Evolutionary conservation across 1,140 invertebrate species (phyloP), one percentile per base, ranked within the genome.

Genomic region (Halyomorpha halys): DNA sequence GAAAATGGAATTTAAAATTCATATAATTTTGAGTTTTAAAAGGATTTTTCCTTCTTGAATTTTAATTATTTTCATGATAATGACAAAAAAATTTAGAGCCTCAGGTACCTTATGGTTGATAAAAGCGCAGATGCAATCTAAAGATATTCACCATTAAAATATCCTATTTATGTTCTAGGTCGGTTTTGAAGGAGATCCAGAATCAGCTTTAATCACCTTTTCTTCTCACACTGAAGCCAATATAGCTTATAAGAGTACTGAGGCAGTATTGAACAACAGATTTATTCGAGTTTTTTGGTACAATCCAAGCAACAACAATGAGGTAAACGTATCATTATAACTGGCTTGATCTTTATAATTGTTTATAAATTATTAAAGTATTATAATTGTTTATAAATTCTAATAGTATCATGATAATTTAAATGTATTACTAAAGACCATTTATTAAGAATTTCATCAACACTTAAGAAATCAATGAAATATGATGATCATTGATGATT

Each of bases 181-280:
- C 44, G 84, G 83, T 66, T 94, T 85, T 76, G 90, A 93, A 61
- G 89, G 87, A 13, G 92, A 97, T 75, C 89, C 90, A 0, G 92
- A 97, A 73, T 90, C 88, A 5, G 94, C 95, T 0, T 79, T 98
- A 9, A 86, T 98, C 9, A 94, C 93, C 0, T 98, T 95, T 75
- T 86, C 89, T 18, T 83, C 81, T 67, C 90, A 91, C 69, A 81
- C 83, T 0, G 92, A 97, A 74, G 96, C 96, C 0, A 89, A 90
- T 72, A 84, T 88, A 5, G 95, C 95, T 0, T 96, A 96, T 77
- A 83, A 90, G 64, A 94, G 90, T 72, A 92, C 93, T 0, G 94
- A 97, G 74, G 94, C 96, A 16, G 92, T 98, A 2, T 82, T 98
- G 14, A 97, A 97, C 74, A 98, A 98, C 75, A 79, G 95, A 63